phyloP scores from a whole-genome alignment of 2,888 invertebrate genomes.

The Lithophane ornitopus region DNA sequence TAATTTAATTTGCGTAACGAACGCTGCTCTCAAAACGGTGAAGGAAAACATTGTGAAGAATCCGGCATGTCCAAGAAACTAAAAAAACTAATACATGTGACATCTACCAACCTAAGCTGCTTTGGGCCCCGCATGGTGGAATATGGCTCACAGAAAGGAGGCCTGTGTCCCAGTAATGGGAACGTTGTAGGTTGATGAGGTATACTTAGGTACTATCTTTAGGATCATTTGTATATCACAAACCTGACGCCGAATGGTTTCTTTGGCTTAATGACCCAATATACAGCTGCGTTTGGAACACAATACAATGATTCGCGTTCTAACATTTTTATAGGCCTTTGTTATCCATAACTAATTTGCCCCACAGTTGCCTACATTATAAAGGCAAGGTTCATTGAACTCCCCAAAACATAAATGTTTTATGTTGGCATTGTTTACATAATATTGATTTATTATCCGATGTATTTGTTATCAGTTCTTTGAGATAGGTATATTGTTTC shows the following conservation, averaged over 20 bases:
- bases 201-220: not conserved
- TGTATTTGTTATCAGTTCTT: not conserved
- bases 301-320: constrained; percentile 10
- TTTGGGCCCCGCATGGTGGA: not conserved
- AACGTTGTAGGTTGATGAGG: not conserved
- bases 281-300: constrained; percentile 5
- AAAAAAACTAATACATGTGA: not conserved
- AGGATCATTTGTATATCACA: not conserved
- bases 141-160: not conserved
- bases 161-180: not conserved
- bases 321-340: constrained; percentile 16
- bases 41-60: not conserved
- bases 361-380: not conserved
- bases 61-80: not conserved
- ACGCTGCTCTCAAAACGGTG: too few relatives aligned
- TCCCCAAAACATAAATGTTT: not conserved
- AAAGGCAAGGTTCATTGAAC: constrained; percentile 16
- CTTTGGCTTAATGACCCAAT: not conserved
- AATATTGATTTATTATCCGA: not conserved
- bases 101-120: not conserved
- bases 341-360: constrained; percentile 12
- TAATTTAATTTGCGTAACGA: not conserved
- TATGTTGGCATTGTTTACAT: not conserved
- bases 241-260: not conserved
- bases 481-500: not conserved